phyloP scores from a whole-genome alignment of 1,140 invertebrate species.

The Solen grandis region DNA sequence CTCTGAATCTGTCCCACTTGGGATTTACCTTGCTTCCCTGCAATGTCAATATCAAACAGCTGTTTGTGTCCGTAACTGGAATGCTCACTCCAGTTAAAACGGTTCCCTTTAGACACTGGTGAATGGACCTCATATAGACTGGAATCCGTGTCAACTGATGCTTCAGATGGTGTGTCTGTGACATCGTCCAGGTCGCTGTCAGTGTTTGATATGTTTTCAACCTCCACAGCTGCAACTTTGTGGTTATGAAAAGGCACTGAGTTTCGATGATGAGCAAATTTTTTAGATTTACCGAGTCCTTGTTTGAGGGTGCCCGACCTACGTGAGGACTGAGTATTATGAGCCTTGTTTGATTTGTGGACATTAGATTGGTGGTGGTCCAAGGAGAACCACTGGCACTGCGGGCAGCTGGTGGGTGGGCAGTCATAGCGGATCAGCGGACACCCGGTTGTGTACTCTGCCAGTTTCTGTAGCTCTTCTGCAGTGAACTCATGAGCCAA shows the following conservation, averaged over 20 bases:
- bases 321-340: slow-evolving; percentile 14
- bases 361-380: slow-evolving; percentile 13
- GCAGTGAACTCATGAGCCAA: slow-evolving; percentile 58
- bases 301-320: not conserved
- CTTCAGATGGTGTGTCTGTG: slow-evolving; percentile 34
- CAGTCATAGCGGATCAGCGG: slow-evolving; percentile 76
- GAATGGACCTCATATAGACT: slow-evolving; percentile 15
- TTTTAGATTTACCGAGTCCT: slow-evolving; percentile 37
- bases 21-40: slow-evolving; percentile 53
- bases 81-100: slow-evolving; percentile 19
- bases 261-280: slow-evolving; percentile 40
- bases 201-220: slow-evolving; percentile 57
- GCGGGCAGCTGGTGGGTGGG: slow-evolving; percentile 71
- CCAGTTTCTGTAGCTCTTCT: slow-evolving; percentile 74
- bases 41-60: slow-evolving; percentile 71
- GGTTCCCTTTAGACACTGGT: slow-evolving; percentile 26
- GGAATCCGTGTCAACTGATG: slow-evolving; percentile 40
- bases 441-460: slow-evolving; percentile 75
- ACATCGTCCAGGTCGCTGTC: slow-evolving; percentile 29
- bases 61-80: slow-evolving; percentile 51
- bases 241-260: slow-evolving; percentile 48
- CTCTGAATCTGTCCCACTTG: slow-evolving; percentile 10
- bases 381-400: slow-evolving; percentile 70
- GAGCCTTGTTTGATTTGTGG: slow-evolving; percentile 31
- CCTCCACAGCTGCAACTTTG: slow-evolving; percentile 16